Evolutionary conservation across 2,888 invertebrate species (phyloP).

Genomic region (Norana najaformis): DNA sequence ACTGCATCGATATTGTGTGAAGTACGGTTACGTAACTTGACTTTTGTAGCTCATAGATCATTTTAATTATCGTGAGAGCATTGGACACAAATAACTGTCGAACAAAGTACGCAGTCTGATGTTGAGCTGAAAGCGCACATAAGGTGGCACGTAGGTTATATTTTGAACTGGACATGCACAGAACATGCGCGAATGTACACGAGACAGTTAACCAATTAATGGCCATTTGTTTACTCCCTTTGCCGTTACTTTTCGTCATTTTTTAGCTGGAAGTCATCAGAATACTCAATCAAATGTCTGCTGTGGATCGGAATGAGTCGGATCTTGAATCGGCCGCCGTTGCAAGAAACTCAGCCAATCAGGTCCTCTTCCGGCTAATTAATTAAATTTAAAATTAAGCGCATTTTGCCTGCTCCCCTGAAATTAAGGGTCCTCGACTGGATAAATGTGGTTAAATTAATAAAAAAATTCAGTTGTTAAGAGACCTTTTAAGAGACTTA

Average conservation of each 20-base stretch:
- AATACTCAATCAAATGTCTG: not conserved
- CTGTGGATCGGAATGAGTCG: not conserved
- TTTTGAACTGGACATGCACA: no score
- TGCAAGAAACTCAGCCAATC: not conserved
- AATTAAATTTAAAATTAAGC: no score
- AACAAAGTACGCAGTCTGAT: not conserved
- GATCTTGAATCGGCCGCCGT: not conserved
- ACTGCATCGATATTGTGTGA: no score
- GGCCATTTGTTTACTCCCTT: no score
- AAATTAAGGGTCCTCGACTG: no score
- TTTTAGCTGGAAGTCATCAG: not conserved
- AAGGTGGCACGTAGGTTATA: not conserved
- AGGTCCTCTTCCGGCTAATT: not conserved
- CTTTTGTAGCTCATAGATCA: not conserved
- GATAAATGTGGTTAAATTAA: no score
- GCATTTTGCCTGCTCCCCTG: no score
- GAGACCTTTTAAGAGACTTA: no score
- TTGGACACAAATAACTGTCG: not conserved
- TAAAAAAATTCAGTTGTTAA: no score
- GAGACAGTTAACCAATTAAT: no score
- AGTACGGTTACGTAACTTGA: no score
- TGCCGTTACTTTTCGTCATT: not conserved
- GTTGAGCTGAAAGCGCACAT: not conserved
- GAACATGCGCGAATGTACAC: no score
- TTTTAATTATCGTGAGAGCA: not conserved